Evolutionary conservation across 2,797 vertebrate species (phyloP).

Genomic region (Intellagama lesueurii): DNA sequence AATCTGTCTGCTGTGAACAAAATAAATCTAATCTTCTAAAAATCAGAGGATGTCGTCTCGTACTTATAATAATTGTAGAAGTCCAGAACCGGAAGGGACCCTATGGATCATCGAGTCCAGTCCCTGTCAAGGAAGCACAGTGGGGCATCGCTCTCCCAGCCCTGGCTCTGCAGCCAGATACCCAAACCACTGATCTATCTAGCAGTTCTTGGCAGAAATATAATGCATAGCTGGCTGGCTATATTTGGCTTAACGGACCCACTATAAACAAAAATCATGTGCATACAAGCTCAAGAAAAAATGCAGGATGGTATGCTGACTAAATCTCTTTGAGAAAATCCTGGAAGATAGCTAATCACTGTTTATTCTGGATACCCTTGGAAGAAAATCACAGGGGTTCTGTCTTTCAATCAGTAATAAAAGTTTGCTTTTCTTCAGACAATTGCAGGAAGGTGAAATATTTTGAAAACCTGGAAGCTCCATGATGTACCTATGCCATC

Average conservation of each 20-base stretch:
- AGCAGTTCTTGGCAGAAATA: background rate
- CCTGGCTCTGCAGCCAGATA: no score
- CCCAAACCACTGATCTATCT: no score
- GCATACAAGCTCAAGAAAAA: background rate
- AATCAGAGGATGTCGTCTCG: background rate
- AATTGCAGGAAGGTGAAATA: conserved; percentile 76
- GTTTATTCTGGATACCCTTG: conserved; percentile 43
- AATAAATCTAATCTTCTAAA: background rate
- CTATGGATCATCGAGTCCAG: no score
- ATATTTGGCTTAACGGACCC: background rate
- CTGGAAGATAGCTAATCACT: conserved; percentile 33
- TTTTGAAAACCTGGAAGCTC: conserved; percentile 76
- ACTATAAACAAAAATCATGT: conserved; percentile 11
- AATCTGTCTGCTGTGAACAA: background rate
- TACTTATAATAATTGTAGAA: background rate
- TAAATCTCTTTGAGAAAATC: conserved; percentile 42
- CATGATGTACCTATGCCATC: conserved; percentile 69
- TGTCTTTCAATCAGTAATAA: conserved; percentile 58
- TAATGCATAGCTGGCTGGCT: background rate
- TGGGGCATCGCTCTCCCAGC: no score
- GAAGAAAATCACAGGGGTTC: conserved; percentile 44
- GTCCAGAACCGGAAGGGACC: no score
- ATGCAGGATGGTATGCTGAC: background rate
- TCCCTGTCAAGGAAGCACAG: no score
- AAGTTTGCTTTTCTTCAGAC: conserved; percentile 67